phyloP scores from a whole-genome alignment of 2,888 invertebrate species.

The Dromius quadrimaculatus region DNA sequence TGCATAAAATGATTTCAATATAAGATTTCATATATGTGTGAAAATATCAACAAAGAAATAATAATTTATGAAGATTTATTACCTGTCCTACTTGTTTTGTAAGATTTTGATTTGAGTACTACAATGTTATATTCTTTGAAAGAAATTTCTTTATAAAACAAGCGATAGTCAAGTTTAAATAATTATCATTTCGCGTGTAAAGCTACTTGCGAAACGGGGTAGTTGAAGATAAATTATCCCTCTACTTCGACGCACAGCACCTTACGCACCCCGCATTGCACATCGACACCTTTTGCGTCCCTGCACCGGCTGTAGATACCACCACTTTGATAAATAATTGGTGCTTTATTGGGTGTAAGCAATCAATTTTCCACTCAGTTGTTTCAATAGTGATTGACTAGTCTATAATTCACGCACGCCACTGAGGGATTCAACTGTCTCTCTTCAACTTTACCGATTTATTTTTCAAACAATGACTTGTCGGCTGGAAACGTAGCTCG shows the following conservation, averaged over 20 bases:
- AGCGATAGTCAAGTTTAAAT: conserved; percentile 17
- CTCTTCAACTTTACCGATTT: conserved; percentile 36
- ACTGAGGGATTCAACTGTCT: conserved; percentile 5
- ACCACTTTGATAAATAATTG: conserved; percentile 49
- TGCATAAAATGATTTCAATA: no score
- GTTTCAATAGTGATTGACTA: conserved; percentile 50
- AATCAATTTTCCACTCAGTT: conserved; percentile 40
- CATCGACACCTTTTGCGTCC: background rate
- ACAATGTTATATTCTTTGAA: conserved; percentile 16
- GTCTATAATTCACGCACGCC: conserved; percentile 30
- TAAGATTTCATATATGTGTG: no score
- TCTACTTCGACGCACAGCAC: conserved; percentile 39
- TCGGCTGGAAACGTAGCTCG: conserved; percentile 32
- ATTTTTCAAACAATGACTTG: conserved; percentile 37
- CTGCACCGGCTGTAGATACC: conserved; percentile 18
- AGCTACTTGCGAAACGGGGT: background rate
- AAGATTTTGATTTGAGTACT: no score
- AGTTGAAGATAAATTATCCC: conserved; percentile 47
- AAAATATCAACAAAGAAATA: no score
- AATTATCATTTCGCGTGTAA: conserved; percentile 36
- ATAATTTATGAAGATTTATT: no score
- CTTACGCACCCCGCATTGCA: conserved; percentile 14
- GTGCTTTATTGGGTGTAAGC: conserved; percentile 50
- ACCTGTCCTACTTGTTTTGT: no score
- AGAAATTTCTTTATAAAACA: conserved; percentile 26